A percentile compares a stretch with the other conserved stretches of the same genome.
phyloP scores from a whole-genome alignment of 2,113 vertebrate genomes.

The Columba livia region DNA sequence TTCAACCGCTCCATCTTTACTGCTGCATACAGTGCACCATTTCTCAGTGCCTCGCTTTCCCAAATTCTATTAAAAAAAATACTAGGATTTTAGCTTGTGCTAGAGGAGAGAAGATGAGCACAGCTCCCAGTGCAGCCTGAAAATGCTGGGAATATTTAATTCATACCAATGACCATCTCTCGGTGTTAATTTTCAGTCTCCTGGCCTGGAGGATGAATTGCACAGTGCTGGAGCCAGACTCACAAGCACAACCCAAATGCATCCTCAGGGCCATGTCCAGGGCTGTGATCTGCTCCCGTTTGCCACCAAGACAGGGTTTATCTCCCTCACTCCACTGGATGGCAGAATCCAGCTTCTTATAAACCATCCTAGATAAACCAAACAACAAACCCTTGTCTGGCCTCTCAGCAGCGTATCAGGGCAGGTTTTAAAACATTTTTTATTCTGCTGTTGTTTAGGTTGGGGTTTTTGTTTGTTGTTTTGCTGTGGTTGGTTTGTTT shows the following conservation, averaged over 20 bases:
- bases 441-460: not conserved
- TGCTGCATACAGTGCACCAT: not conserved
- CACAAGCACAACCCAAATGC: not conserved
- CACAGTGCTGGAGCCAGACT: not conserved
- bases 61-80: not conserved
- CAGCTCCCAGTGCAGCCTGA: not conserved
- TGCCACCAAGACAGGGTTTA: not conserved
- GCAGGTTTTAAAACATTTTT: not conserved
- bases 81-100: not conserved
- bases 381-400: not conserved
- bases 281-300: not conserved
- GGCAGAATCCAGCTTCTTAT: constrained; percentile 20
- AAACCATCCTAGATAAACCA: not conserved
- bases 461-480: not conserved
- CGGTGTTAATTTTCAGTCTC: not conserved
- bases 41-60: constrained; percentile 28
- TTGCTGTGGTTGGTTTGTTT: no score
- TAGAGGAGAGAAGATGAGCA: not conserved
- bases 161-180: not conserved
- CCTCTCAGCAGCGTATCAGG: not conserved
- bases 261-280: fast-evolving
- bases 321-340: constrained; percentile 37
- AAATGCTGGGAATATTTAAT: not conserved
- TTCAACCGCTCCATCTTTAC: not conserved
- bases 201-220: not conserved